phyloP scores from a whole-genome alignment of 1,140 invertebrate species.

The Caerostris extrusa region DNA sequence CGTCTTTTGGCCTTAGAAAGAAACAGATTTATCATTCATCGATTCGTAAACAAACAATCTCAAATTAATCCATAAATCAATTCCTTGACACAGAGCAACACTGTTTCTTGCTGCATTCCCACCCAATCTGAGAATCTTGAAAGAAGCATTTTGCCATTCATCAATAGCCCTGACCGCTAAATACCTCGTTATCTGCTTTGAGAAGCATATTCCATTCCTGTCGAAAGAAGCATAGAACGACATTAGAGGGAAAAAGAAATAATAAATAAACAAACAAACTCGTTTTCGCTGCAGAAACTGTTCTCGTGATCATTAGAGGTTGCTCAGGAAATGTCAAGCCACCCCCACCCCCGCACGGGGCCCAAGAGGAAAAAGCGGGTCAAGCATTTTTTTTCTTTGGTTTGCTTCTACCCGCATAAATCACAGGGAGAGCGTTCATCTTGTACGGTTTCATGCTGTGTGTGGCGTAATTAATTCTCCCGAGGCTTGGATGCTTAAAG shows the following conservation, averaged over 20 bases:
- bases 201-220: not conserved
- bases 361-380: slow-evolving; percentile 6
- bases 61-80: not conserved
- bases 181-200: not conserved
- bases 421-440: not conserved
- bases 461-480: slow-evolving; percentile 28
- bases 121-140: not conserved
- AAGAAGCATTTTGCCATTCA: not conserved
- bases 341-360: not conserved
- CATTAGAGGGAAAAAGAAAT: not conserved
- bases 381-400: not conserved
- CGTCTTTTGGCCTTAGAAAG: not conserved
- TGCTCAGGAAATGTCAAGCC: slow-evolving; percentile 32
- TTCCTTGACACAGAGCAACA: not conserved
- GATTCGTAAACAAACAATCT: not conserved
- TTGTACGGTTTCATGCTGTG: not conserved
- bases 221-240: not conserved
- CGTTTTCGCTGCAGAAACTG: not conserved
- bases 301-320: not conserved
- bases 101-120: not conserved
- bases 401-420: not conserved
- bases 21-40: not conserved
- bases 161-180: slow-evolving; percentile 1
- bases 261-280: not conserved
- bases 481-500: not conserved